These are phyloP conservation scores for Brachyptera risi DNA, from an alignment of 2,888 invertebrate species.

Conservation along the genomic window DNA sequence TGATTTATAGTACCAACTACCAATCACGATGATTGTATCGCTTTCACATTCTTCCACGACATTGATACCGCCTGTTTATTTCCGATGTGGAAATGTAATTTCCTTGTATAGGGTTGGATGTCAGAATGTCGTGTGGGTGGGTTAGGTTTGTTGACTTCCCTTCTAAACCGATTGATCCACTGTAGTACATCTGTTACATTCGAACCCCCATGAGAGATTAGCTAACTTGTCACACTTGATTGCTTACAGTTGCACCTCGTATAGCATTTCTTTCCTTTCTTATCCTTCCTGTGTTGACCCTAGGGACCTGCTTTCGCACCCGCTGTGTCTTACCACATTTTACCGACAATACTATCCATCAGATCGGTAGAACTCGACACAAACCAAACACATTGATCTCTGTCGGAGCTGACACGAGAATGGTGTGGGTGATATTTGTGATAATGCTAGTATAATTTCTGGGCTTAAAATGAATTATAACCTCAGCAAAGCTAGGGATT, in stretches of 20 bases:
- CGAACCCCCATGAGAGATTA: conserved; percentile 5
- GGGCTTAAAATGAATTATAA: no score
- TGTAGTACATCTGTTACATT: neutral
- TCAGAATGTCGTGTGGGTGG: neutral
- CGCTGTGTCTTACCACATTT: no score
- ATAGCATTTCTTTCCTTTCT: no score
- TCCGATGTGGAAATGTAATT: conserved; percentile 12
- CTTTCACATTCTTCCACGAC: conserved; percentile 3
- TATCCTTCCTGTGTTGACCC: no score
- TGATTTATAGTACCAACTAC: conserved; percentile 7
- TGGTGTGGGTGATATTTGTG: no score
- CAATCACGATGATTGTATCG: conserved; percentile 6
- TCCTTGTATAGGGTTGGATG: neutral
- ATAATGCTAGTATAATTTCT: no score
- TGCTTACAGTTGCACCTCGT: conserved; percentile 16
- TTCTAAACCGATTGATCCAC: conserved; percentile 13
- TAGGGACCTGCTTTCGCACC: no score
- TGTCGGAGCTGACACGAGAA: no score
- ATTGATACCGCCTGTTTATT: neutral
- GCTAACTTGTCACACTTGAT: conserved; percentile 19
- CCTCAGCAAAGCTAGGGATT: no score
- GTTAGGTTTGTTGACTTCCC: neutral
- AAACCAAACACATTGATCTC: no score
- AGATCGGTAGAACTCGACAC: no score
- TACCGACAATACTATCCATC: no score